A percentile compares a stretch with the other conserved stretches of the same genome.
Conservation (phyloP, 2,797 vertebrate species). For the Bovichtus variegatus region DNA sequence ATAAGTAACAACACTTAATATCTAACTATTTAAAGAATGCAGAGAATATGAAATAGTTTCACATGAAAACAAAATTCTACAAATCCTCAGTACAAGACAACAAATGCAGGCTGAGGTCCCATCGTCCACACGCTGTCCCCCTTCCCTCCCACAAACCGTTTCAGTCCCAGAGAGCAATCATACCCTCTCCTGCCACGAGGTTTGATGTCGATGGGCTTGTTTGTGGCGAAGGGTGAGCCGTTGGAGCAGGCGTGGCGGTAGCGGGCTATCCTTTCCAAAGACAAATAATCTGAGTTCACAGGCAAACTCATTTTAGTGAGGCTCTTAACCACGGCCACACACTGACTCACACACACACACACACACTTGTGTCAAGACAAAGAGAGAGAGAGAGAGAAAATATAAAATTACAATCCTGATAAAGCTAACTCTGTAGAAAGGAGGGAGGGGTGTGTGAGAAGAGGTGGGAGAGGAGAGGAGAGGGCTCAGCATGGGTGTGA, state of each 20-base stretch:
- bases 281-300: constrained; percentile 88
- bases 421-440: constrained; percentile 21
- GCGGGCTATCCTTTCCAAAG: constrained; percentile 90
- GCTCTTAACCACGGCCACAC: constrained; percentile 15
- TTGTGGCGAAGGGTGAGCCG: constrained; percentile 91
- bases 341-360: neutral
- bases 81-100: neutral
- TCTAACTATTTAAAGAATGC: neutral
- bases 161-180: constrained; percentile 45
- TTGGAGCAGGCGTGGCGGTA: constrained; percentile 90
- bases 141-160: constrained; percentile 21
- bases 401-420: constrained; percentile 35
- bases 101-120: neutral
- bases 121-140: neutral
- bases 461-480: constrained; percentile 29
- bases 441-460: constrained; percentile 37
- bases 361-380: constrained; percentile 20
- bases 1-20: neutral
- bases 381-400: constrained; percentile 24
- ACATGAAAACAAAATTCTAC: neutral
- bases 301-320: constrained; percentile 91
- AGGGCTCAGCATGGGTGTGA: constrained; percentile 58
- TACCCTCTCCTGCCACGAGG: constrained; percentile 90
- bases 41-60: neutral
- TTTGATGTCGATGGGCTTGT: constrained; percentile 98